phyloP scores from a whole-genome alignment of 2,888 invertebrate species.

The Fissipunctia ypsillon region DNA sequence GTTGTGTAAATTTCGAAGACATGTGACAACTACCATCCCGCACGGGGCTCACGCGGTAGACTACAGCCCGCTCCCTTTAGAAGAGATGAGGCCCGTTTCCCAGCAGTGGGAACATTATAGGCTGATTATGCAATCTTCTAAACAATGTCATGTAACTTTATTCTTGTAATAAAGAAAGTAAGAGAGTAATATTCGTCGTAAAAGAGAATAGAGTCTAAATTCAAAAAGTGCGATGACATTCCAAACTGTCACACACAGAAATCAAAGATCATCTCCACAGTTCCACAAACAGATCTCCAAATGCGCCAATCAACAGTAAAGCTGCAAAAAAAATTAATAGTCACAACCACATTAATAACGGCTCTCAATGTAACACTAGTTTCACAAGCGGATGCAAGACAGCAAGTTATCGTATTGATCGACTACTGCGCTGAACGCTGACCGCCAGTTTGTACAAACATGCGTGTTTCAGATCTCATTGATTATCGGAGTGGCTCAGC shows the following conservation, averaged over 20 bases:
- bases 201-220: background rate
- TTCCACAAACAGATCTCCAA: constrained; percentile 6
- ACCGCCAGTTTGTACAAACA: constrained; percentile 70
- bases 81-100: too few species aligned
- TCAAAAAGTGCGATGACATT: background rate
- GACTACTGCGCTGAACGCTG: constrained; percentile 72
- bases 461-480: constrained; percentile 57
- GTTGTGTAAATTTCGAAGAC: too few species aligned
- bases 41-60: too few species aligned
- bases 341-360: constrained; percentile 49
- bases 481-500: constrained; percentile 46
- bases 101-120: too few species aligned
- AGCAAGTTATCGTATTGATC: constrained; percentile 64
- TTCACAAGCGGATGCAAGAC: constrained; percentile 74
- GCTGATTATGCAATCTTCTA: too few species aligned
- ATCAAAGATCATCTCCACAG: background rate
- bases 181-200: background rate
- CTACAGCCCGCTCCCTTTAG: too few species aligned
- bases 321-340: constrained; percentile 41
- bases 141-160: background rate
- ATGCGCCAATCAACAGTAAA: constrained; percentile 21
- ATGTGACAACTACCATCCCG: too few species aligned
- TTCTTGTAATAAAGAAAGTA: too few species aligned
- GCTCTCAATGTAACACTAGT: constrained; percentile 56
- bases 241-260: background rate